phyloP scores from a whole-genome alignment of 2,113 vertebrate species.

The Lamprologus ornatipinnis region DNA sequence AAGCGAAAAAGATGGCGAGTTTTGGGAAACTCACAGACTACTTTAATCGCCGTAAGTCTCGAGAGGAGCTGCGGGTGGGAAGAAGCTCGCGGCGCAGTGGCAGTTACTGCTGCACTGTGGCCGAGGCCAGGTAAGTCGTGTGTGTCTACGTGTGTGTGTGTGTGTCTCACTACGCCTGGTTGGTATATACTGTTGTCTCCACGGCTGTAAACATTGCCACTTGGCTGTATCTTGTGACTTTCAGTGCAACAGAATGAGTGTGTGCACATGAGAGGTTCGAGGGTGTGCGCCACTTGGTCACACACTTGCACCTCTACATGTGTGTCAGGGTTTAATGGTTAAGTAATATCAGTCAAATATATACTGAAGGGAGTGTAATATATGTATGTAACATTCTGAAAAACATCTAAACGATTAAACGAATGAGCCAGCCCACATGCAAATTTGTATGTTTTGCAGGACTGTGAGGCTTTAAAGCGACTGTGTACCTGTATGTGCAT shows the following conservation, averaged over 20 bases:
- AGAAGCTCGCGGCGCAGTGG: constrained; percentile 75
- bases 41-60: constrained; percentile 85
- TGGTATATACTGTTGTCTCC: not conserved
- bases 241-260: not conserved
- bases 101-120: constrained; percentile 83
- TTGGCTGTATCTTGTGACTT: not conserved
- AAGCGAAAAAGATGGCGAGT: constrained; percentile 74
- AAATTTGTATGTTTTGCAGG: not conserved
- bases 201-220: not conserved
- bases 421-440: not conserved
- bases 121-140: constrained; percentile 81
- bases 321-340: not conserved
- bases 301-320: not conserved
- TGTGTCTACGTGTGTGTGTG: not conserved
- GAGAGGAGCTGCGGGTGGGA: constrained; percentile 78
- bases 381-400: not conserved
- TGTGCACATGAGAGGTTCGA: not conserved
- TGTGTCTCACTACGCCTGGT: not conserved
- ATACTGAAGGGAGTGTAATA: not conserved
- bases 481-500: not conserved
- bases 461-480: not conserved
- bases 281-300: not conserved
- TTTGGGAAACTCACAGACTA: constrained; percentile 91
- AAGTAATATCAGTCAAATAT: not conserved
- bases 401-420: not conserved